Evolutionary conservation across 2,888 invertebrate genomes (phyloP).

Genomic region (Prionchulus punctatus): DNA sequence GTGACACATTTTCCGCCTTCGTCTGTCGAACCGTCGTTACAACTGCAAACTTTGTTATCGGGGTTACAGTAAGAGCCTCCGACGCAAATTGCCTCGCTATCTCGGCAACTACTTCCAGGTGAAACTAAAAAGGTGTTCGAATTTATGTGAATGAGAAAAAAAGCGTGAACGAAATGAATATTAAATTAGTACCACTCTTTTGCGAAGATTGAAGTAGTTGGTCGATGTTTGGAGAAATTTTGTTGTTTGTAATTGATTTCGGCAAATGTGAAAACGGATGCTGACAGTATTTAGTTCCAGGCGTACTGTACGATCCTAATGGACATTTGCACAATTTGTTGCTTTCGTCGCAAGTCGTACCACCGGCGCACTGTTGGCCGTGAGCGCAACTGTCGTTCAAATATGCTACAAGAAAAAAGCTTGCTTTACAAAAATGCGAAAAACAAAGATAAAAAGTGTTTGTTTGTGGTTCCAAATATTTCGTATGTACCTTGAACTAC

Average conservation of each 20-base stretch:
- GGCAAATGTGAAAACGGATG: no score
- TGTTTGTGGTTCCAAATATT: no score
- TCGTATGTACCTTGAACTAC: no score
- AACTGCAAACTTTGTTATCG: slow-evolving; percentile 1
- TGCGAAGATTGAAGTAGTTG: no score
- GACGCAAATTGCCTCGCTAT: slow-evolving; percentile 1
- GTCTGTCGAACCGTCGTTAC: slow-evolving; percentile 6
- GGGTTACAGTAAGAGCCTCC: slow-evolving; percentile 8
- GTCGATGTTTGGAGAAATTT: no score
- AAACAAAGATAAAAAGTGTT: no score
- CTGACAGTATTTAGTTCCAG: not conserved
- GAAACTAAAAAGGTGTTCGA: not conserved
- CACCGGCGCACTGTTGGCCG: slow-evolving; percentile 8
- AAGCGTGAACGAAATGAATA: no score
- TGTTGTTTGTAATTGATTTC: no score
- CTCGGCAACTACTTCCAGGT: slow-evolving; percentile 8
- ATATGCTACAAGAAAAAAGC: not conserved
- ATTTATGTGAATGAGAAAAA: no score
- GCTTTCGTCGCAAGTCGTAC: not conserved
- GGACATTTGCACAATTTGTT: slow-evolving; percentile 1
- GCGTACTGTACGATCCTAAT: not conserved
- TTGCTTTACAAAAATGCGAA: no score
- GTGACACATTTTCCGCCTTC: slow-evolving; percentile 4
- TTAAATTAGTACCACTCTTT: no score
- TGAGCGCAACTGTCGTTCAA: slow-evolving; percentile 2